Percentiles rank a stretch among this genome's conserved stretches.
Evolutionary conservation across 2,797 vertebrate genomes (phyloP).

Genomic region (Lerista edwardsae): DNA sequence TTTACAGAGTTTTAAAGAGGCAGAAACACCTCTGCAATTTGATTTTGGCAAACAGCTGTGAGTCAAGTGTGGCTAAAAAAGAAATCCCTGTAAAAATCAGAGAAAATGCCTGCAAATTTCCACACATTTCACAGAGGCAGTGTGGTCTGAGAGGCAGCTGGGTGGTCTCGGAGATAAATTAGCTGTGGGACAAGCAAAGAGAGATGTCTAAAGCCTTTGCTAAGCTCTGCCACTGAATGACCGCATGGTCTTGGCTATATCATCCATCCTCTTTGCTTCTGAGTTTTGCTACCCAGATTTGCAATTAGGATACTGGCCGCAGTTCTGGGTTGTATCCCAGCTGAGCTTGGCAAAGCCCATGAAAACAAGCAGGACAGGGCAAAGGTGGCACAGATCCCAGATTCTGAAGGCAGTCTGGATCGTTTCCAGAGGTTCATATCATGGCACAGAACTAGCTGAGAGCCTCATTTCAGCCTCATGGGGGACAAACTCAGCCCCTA

Average conservation of each 20-base stretch:
- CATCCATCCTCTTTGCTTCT: constrained; percentile 40
- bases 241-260: constrained; percentile 28
- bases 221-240: constrained; percentile 53
- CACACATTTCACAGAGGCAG: constrained; percentile 74
- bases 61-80: constrained; percentile 73
- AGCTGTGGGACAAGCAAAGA: constrained; percentile 59
- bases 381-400: constrained; percentile 72
- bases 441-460: not conserved
- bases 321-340: constrained; percentile 57
- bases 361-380: constrained; percentile 65
- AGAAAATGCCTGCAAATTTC: constrained; percentile 75
- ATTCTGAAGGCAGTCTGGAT: constrained; percentile 60
- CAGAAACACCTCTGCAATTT: constrained; percentile 74
- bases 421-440: constrained; percentile 55
- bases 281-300: constrained; percentile 13
- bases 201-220: constrained; percentile 29
- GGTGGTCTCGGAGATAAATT: constrained; percentile 73
- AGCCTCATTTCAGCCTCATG: not conserved
- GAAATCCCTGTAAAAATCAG: constrained; percentile 76
- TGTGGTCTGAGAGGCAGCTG: constrained; percentile 72
- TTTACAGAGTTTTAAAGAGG: constrained; percentile 70
- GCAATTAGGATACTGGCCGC: constrained; percentile 57
- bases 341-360: constrained; percentile 53
- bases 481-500: not conserved
- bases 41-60: constrained; percentile 77